phyloP scores from a whole-genome alignment of 2,113 vertebrate genomes.

The Macrotis lagotis region DNA sequence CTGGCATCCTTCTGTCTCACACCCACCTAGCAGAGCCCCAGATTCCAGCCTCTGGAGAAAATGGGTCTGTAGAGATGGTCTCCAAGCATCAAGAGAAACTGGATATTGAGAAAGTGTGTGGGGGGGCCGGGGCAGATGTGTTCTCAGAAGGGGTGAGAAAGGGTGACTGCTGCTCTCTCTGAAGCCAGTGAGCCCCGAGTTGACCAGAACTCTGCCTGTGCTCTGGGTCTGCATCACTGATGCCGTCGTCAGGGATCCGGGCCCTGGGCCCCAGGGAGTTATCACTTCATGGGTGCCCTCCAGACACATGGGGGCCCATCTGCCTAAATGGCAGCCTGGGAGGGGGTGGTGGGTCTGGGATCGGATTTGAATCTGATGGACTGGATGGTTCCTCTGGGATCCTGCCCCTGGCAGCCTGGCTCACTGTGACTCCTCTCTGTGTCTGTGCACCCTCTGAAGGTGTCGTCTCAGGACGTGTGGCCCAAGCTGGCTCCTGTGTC shows the following conservation, averaged over 20 bases:
- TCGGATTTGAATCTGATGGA: rapidly evolving
- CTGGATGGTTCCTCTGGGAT: too few species aligned
- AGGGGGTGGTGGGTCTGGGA: rapidly evolving
- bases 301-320: too few species aligned
- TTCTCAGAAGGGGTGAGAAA: neutral
- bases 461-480: constrained; percentile 52
- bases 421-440: neutral
- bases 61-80: too few species aligned
- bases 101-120: neutral
- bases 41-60: neutral
- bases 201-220: neutral
- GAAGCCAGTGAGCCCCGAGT: neutral
- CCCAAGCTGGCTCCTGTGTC: constrained; percentile 63
- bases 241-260: too few species aligned
- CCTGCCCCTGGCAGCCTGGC: too few species aligned
- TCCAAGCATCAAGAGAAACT: neutral
- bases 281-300: too few species aligned
- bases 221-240: too few species aligned
- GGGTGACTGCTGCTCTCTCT: neutral
- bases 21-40: too few species aligned
- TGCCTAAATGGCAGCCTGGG: too few species aligned
- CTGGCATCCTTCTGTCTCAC: too few species aligned
- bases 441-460: neutral
- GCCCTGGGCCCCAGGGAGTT: too few species aligned
- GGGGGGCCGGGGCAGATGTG: neutral